These are phyloP conservation scores for Ceramica pisi DNA, from an alignment of 2,888 invertebrate genomes.

Conservation along the genomic window DNA sequence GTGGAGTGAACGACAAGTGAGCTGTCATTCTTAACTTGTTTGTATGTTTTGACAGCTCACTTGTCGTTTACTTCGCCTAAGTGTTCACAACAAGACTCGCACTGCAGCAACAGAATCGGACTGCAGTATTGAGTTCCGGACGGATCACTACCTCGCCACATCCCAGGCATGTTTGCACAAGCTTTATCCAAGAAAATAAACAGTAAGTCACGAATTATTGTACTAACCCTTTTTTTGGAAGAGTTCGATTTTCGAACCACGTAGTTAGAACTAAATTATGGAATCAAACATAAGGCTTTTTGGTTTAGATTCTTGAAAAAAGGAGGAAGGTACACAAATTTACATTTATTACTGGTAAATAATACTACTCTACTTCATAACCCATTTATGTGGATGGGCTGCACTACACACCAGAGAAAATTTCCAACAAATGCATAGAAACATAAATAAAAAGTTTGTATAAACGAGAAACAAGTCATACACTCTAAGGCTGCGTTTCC, in stretches of 20 bases:
- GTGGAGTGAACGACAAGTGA: too few species aligned
- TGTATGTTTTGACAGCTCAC: too few species aligned
- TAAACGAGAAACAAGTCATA: background rate
- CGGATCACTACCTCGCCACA: too few species aligned
- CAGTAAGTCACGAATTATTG: constrained; percentile 5
- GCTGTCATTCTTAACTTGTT: too few species aligned
- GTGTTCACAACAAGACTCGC: too few species aligned
- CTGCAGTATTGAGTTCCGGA: too few species aligned
- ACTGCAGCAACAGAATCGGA: too few species aligned
- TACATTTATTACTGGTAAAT: background rate
- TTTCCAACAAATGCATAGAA: background rate
- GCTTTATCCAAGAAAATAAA: constrained; percentile 32
- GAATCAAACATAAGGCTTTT: background rate
- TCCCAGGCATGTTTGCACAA: too few species aligned
- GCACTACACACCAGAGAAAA: background rate
- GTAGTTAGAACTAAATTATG: background rate
- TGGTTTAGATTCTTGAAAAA: constrained; percentile 18
- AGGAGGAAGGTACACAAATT: background rate
- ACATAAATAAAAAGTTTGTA: background rate
- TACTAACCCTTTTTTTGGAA: background rate
- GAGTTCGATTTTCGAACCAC: background rate
- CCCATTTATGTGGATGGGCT: background rate
- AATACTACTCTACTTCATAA: background rate
- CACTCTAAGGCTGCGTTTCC: too few species aligned
- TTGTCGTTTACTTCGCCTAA: too few species aligned